phyloP scores from a whole-genome alignment of 53 echinoderm and acorn worm genomes.

The Echinometra lucunter region DNA sequence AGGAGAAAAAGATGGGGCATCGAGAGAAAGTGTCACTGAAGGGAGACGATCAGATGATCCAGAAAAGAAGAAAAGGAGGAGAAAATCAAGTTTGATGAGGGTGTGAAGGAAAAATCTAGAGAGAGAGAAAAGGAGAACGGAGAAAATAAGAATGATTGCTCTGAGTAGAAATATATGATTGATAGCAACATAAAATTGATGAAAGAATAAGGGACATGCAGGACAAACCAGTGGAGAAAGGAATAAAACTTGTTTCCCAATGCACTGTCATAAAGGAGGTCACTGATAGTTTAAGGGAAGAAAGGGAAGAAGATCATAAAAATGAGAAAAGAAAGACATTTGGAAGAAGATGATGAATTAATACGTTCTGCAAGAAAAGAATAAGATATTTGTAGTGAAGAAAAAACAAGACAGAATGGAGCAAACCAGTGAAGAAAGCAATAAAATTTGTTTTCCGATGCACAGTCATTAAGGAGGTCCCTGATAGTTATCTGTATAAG shows the following conservation, averaged over 20 bases:
- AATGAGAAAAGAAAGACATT: no score
- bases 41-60: not conserved
- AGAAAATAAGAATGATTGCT: not conserved
- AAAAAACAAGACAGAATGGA: not conserved
- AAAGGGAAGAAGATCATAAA: no score
- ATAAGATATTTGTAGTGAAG: no score
- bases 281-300: no score
- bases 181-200: not conserved
- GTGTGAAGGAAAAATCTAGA: not conserved
- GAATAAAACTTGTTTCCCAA: not conserved
- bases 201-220: not conserved
- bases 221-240: not conserved
- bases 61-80: not conserved
- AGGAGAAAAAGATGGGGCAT: not conserved
- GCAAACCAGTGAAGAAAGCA: not conserved
- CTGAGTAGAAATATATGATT: no score
- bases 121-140: not conserved
- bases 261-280: no score
- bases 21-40: not conserved
- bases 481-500: constrained; percentile 61
- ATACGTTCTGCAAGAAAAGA: no score
- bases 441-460: not conserved
- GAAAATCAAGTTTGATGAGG: not conserved
- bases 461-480: not conserved
- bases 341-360: no score